Conservation (phyloP, 2,797 vertebrate species). For the Craterocephalus amniculus region DNA sequence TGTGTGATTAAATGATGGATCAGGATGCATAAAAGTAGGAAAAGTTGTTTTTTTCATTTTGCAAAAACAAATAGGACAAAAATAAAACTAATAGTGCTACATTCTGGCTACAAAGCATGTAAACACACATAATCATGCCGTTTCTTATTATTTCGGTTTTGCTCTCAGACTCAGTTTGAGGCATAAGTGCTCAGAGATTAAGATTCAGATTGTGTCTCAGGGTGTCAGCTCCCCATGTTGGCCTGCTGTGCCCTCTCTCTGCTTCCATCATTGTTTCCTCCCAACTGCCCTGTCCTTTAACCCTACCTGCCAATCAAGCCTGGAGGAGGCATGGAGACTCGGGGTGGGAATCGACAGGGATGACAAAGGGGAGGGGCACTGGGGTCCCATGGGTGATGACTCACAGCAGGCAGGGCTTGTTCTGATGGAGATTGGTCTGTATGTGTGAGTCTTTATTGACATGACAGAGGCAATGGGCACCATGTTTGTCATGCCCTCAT, state of each 20-base stretch:
- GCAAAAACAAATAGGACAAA: background rate
- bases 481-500: slow-evolving; percentile 26
- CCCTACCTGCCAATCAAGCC: slow-evolving; percentile 62
- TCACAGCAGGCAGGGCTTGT: slow-evolving; percentile 20
- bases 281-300: slow-evolving; percentile 54
- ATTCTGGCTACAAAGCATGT: background rate
- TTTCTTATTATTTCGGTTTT: background rate
- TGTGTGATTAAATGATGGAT: background rate
- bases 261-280: slow-evolving; percentile 50
- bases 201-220: slow-evolving; percentile 18
- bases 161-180: background rate
- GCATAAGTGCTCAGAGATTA: slow-evolving; percentile 8
- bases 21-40: background rate
- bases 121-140: background rate
- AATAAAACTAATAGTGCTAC: background rate
- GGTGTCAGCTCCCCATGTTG: slow-evolving; percentile 28
- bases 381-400: slow-evolving; percentile 39
- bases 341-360: slow-evolving; percentile 20
- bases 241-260: slow-evolving; percentile 26
- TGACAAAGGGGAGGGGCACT: slow-evolving; percentile 13
- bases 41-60: background rate
- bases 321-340: slow-evolving; percentile 28
- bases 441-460: slow-evolving; percentile 36
- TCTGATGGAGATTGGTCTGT: slow-evolving; percentile 25
- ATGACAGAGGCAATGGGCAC: slow-evolving; percentile 31